Evolutionary conservation across 2,113 vertebrate genomes (phyloP).

Genomic region (Crotophaga sulcirostris): DNA sequence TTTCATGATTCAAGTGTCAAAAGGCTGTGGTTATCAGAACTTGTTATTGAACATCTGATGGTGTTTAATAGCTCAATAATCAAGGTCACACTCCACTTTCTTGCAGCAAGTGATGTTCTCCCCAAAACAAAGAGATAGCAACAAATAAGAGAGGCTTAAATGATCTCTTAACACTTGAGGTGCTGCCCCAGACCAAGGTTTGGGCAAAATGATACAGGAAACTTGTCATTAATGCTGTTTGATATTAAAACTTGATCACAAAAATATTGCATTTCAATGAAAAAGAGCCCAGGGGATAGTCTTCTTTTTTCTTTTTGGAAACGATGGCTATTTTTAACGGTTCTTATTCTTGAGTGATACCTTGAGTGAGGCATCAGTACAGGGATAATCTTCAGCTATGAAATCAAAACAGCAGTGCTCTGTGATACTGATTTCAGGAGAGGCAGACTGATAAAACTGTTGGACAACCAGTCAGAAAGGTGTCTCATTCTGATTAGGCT

Average conservation of each 20-base stretch:
- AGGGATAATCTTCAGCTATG: neutral
- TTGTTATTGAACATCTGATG: neutral
- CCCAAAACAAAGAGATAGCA: neutral
- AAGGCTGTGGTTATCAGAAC: neutral
- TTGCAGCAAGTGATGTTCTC: neutral
- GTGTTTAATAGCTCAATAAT: neutral
- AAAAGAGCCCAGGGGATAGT: neutral
- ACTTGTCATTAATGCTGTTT: neutral
- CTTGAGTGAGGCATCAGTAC: neutral
- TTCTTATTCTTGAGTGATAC: neutral
- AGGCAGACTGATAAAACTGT: neutral
- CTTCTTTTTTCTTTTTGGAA: neutral
- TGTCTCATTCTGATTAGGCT: neutral
- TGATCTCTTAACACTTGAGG: neutral
- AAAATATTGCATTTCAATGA: neutral
- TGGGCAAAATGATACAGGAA: neutral
- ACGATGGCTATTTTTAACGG: neutral
- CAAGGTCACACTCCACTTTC: neutral
- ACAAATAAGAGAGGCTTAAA: neutral
- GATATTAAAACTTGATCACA: neutral
- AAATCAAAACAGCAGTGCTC: neutral
- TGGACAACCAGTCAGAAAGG: neutral
- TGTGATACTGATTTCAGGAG: neutral
- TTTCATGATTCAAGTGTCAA: neutral
- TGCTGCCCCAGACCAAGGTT: neutral